These are phyloP conservation scores for Sebastes elongatus DNA, from an alignment of 2,797 vertebrate genomes.

Conservation along the genomic window DNA sequence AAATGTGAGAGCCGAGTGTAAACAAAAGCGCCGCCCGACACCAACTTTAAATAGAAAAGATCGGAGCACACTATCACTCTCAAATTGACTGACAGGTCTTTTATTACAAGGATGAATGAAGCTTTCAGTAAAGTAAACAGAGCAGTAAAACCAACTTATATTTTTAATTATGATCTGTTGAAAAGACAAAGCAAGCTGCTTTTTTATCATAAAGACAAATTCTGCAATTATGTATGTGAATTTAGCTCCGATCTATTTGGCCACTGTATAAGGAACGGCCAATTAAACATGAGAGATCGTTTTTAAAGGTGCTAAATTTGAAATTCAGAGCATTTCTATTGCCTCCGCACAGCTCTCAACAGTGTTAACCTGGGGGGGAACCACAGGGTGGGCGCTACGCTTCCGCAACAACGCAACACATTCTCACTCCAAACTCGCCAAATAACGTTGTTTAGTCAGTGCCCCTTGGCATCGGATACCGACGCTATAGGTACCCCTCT, in stretches of 20 bases:
- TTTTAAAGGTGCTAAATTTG: neutral
- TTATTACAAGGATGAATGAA: neutral
- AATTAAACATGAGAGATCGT: neutral
- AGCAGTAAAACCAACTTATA: neutral
- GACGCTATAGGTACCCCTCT: too few species aligned
- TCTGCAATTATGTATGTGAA: neutral
- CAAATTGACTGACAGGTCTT: neutral
- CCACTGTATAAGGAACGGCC: neutral
- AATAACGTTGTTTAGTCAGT: too few species aligned
- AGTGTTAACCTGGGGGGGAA: too few species aligned
- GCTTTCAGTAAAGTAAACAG: neutral
- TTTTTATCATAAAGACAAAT: neutral
- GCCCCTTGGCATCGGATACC: too few species aligned
- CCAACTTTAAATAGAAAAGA: neutral
- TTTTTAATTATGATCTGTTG: neutral
- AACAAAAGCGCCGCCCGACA: neutral
- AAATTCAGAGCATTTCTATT: neutral
- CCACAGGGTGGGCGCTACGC: too few species aligned
- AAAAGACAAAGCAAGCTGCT: neutral
- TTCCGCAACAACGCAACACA: too few species aligned
- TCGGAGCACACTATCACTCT: neutral
- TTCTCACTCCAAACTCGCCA: too few species aligned
- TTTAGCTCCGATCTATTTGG: neutral
- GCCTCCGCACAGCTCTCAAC: neutral
- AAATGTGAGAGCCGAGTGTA: neutral